phyloP scores from a whole-genome alignment of 2,888 invertebrate genomes.

The Volucella zonaria region DNA sequence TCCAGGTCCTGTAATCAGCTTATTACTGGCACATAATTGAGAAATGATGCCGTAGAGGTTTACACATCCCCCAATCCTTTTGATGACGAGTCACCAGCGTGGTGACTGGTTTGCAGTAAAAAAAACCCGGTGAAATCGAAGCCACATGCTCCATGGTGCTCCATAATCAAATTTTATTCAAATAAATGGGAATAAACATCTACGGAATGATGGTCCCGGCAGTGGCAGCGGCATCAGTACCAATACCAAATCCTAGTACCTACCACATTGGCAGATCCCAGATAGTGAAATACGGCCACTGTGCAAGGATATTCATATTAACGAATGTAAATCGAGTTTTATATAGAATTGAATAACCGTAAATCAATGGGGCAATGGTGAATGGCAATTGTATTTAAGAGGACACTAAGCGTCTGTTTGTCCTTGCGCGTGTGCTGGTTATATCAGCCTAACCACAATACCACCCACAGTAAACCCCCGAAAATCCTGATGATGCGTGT shows the following conservation, averaged over 20 bases:
- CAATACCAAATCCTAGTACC: no score
- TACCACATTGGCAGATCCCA: slow-evolving; percentile 15
- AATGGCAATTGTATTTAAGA: slow-evolving; percentile 63
- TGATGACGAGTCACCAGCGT: background rate
- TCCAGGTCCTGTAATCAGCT: slow-evolving; percentile 36
- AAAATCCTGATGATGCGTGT: slow-evolving; percentile 49
- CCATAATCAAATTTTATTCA: slow-evolving; percentile 46
- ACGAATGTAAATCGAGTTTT: slow-evolving; percentile 62
- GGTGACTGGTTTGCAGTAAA: background rate
- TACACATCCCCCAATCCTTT: background rate
- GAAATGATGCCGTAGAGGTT: slow-evolving; percentile 17
- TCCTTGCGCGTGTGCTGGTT: slow-evolving; percentile 1
- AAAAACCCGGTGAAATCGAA: slow-evolving; percentile 14
- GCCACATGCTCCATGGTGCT: background rate
- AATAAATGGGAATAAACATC: slow-evolving; percentile 15
- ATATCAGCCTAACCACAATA: slow-evolving; percentile 43
- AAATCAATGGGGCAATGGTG: slow-evolving; percentile 43
- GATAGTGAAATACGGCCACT: slow-evolving; percentile 48
- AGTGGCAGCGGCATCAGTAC: background rate
- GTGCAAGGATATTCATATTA: slow-evolving; percentile 46
- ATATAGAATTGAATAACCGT: slow-evolving; percentile 65
- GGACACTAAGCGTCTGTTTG: slow-evolving; percentile 55
- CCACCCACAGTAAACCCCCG: slow-evolving; percentile 16
- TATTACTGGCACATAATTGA: slow-evolving; percentile 18
- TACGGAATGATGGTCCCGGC: background rate